Conservation (phyloP, 2,888 invertebrate genomes). For the Epinotia bilunana region DNA sequence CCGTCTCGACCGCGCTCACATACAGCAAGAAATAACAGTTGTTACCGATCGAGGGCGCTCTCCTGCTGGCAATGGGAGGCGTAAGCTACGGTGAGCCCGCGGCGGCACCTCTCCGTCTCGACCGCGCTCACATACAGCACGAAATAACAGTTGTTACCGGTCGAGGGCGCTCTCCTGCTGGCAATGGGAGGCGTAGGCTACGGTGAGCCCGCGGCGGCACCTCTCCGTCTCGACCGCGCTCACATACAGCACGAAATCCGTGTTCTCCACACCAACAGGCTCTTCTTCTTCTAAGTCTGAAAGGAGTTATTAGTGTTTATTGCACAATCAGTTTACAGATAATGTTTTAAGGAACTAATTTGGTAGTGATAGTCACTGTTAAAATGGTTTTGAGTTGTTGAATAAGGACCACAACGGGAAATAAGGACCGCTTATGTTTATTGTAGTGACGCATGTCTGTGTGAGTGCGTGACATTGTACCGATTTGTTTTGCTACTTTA, state of each 20-base stretch:
- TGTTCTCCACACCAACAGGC: slow-evolving; percentile 87
- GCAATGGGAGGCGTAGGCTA: slow-evolving; percentile 99
- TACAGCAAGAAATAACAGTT: slow-evolving; percentile 89
- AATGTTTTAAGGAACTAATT: too few relatives aligned
- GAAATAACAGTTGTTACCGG: slow-evolving; percentile 79
- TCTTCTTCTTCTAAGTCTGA: slow-evolving; percentile 46
- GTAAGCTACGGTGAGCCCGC: too few relatives aligned
- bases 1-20: slow-evolving; percentile 97
- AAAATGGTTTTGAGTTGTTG: too few relatives aligned
- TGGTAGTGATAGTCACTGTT: too few relatives aligned
- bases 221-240: slow-evolving; percentile 96
- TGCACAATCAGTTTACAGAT: too few relatives aligned
- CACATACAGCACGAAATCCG: slow-evolving; percentile 98
- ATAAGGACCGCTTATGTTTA: too few relatives aligned
- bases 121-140: slow-evolving; percentile 98
- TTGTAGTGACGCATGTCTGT: too few relatives aligned
- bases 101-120: slow-evolving; percentile 95
- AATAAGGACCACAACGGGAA: too few relatives aligned
- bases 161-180: slow-evolving; percentile 97
- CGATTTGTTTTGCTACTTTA: too few relatives aligned
- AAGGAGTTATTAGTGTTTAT: background rate
- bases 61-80: too few relatives aligned
- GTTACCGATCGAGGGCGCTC: slow-evolving; percentile 94
- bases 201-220: slow-evolving; percentile 95
- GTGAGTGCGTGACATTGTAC: too few relatives aligned